A percentile compares a stretch with the other conserved stretches of the same genome.
Evolutionary conservation across 2,113 vertebrate species (phyloP).

Genomic region (Nycticorax nycticorax): DNA sequence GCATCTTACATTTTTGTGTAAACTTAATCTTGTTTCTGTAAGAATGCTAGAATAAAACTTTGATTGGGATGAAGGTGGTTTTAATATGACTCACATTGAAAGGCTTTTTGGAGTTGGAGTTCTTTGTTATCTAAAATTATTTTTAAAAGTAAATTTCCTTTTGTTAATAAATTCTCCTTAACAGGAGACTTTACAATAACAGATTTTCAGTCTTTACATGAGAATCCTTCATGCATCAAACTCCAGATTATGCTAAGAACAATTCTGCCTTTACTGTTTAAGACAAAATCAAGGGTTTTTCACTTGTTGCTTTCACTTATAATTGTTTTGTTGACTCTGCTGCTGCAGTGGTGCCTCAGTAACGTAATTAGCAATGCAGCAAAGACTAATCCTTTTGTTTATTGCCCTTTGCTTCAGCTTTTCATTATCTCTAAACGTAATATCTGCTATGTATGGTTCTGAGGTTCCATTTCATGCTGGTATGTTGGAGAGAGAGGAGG

Average conservation of each 20-base stretch:
- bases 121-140: background rate
- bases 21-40: background rate
- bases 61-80: background rate
- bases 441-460: background rate
- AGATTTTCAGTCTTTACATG: background rate
- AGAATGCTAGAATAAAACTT: background rate
- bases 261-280: background rate
- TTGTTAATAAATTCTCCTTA: background rate
- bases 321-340: background rate
- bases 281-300: background rate
- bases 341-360: background rate
- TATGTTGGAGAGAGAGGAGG: background rate
- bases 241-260: background rate
- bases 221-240: background rate
- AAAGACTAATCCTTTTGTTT: slow-evolving; percentile 3
- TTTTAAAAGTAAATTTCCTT: background rate
- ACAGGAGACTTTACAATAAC: background rate
- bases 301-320: background rate
- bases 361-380: background rate
- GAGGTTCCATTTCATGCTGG: background rate
- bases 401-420: background rate
- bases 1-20: background rate
- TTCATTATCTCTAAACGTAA: background rate
- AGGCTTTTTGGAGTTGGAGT: background rate
- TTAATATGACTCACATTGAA: background rate